Evolutionary conservation across 37 sponge, comb jelly and placozoan genomes (phyloP).

Genomic region (Ephydatia muelleri): DNA sequence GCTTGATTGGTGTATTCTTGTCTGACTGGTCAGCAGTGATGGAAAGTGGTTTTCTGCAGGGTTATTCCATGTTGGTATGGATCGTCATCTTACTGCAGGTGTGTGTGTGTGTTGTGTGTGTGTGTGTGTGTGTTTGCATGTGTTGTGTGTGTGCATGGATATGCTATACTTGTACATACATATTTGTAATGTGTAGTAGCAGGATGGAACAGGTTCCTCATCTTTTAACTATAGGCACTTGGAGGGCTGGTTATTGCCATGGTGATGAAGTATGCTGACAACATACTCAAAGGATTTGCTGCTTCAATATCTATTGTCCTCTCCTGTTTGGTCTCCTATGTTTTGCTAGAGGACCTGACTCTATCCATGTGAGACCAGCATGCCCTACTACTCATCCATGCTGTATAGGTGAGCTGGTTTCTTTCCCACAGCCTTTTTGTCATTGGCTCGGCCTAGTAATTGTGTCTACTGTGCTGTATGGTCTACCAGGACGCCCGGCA

Average conservation of each 20-base stretch:
- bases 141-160: not conserved
- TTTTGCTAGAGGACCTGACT: conserved; percentile 76
- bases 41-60: conserved; percentile 82
- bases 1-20: conserved; percentile 48
- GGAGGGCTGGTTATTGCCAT: conserved; percentile 91
- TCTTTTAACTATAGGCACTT: conserved; percentile 70
- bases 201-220: too few relatives aligned
- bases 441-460: conserved; percentile 41
- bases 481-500: conserved; percentile 14
- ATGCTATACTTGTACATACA: not conserved
- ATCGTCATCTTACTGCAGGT: conserved; percentile 22
- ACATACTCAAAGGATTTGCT: conserved; percentile 98
- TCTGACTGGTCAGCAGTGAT: conserved; percentile 59
- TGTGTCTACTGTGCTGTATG: conserved; percentile 34
- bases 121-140: not conserved
- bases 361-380: not conserved
- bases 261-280: conserved; percentile 98
- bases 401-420: not conserved
- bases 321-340: conserved; percentile 84
- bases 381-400: conserved; percentile 13
- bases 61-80: conserved; percentile 61
- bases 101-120: not conserved
- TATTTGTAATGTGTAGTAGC: too few relatives aligned
- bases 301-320: conserved; percentile 89
- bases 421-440: conserved; percentile 16